phyloP scores from a whole-genome alignment of 1,140 invertebrate species.

The Drosophila dunni region DNA sequence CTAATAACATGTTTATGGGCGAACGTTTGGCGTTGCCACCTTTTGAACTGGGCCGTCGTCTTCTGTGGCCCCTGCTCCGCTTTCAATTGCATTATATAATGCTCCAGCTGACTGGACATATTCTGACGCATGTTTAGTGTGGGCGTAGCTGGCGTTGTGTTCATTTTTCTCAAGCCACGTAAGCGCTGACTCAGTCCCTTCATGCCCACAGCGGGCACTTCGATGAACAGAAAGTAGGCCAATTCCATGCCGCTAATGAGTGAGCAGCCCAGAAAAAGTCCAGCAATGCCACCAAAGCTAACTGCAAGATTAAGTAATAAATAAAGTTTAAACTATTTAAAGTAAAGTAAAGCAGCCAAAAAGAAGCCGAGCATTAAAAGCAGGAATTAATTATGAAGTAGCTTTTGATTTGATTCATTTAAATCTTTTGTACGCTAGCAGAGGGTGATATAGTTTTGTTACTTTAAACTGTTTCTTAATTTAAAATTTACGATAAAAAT shows the following conservation, averaged over 20 bases:
- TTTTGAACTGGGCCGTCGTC: constrained; percentile 50
- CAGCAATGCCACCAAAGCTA: constrained; percentile 90
- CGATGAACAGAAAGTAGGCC: constrained; percentile 89
- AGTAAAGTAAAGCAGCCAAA: neutral
- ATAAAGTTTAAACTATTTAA: too few relatives aligned
- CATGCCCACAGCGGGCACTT: constrained; percentile 64
- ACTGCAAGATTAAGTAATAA: constrained; percentile 84
- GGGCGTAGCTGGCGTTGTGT: constrained; percentile 35
- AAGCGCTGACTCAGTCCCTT: constrained; percentile 50
- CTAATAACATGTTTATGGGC: constrained; percentile 67
- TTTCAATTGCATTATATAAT: constrained; percentile 67
- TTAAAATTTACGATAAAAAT: too few relatives aligned
- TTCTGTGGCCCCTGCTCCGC: constrained; percentile 40
- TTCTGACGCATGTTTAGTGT: constrained; percentile 51
- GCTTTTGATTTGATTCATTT: too few relatives aligned
- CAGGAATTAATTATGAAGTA: too few relatives aligned
- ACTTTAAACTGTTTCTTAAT: too few relatives aligned
- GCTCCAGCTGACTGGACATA: constrained; percentile 61
- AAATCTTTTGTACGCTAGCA: too few relatives aligned
- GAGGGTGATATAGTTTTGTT: too few relatives aligned
- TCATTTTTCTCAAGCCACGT: constrained; percentile 21
- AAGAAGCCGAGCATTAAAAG: too few relatives aligned
- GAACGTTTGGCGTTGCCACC: constrained; percentile 62
- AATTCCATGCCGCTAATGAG: constrained; percentile 89
- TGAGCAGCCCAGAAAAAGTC: constrained; percentile 90